These are phyloP conservation scores for Hyperopisus bebe DNA, from an alignment of 2,113 vertebrate genomes.

Conservation along the genomic window DNA sequence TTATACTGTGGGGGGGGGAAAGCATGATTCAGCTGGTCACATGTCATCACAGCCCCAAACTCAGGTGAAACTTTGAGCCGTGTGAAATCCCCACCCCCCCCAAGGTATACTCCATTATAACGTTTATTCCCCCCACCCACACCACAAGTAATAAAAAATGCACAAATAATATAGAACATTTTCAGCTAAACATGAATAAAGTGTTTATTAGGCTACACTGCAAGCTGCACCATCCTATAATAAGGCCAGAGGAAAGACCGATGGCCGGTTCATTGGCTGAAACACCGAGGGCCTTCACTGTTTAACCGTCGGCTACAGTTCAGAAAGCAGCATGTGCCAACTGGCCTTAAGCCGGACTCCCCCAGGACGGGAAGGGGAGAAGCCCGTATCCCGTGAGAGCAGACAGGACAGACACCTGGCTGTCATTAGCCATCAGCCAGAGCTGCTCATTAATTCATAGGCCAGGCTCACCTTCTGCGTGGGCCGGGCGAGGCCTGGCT, in stretches of 20 bases:
- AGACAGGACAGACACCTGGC: conserved; percentile 7
- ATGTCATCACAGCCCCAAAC: background rate
- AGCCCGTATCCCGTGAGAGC: background rate
- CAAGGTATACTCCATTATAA: no score
- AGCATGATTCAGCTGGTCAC: background rate
- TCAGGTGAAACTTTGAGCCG: background rate
- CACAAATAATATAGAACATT: background rate
- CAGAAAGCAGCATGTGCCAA: background rate
- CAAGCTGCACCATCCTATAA: background rate
- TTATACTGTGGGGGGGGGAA: background rate
- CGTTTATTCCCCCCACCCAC: no score
- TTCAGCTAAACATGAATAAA: background rate
- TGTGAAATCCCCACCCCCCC: background rate
- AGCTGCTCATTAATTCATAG: conserved; percentile 20
- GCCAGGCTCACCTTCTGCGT: background rate
- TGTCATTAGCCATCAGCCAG: background rate
- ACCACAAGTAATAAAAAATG: no score
- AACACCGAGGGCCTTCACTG: background rate
- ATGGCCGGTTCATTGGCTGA: background rate
- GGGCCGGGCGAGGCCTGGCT: background rate
- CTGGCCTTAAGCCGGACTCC: background rate
- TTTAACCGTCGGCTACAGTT: background rate
- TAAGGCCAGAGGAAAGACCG: background rate
- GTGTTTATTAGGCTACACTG: background rate
- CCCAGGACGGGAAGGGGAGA: background rate